A percentile compares a stretch with the other conserved stretches of the same genome.
These are phyloP conservation scores for Butorides virescens DNA, from an alignment of 2,113 vertebrate genomes.

Conservation along the genomic window DNA sequence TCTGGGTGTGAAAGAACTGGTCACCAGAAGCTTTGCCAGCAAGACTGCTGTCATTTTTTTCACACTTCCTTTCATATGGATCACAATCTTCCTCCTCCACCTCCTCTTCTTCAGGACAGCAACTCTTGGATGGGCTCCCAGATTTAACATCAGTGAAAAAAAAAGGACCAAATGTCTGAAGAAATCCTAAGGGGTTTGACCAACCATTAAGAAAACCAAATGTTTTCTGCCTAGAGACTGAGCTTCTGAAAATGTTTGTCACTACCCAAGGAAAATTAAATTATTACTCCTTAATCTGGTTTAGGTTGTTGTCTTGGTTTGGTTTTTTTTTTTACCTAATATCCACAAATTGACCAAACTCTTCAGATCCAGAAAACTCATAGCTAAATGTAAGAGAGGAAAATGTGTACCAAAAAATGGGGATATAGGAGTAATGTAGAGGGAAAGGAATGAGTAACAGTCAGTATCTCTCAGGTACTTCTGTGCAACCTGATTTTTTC, in stretches of 20 bases:
- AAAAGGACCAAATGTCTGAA: not conserved
- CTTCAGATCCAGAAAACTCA: not conserved
- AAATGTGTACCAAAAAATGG: not conserved
- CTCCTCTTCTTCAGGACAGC: not conserved
- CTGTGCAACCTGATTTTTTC: not conserved
- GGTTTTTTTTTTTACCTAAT: not conserved
- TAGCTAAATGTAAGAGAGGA: not conserved
- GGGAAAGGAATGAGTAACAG: not conserved
- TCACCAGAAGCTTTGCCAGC: slow-evolving; percentile 7
- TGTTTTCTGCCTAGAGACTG: not conserved
- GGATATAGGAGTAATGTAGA: not conserved
- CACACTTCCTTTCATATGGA: not conserved
- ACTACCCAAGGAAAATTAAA: not conserved
- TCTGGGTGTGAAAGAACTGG: not conserved
- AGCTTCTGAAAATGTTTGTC: not conserved
- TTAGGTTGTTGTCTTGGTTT: not conserved
- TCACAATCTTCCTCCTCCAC: not conserved
- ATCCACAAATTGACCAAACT: not conserved
- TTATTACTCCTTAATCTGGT: not conserved
- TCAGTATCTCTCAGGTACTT: not conserved
- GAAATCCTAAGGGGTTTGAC: not conserved
- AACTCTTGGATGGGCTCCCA: not conserved
- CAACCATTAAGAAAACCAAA: not conserved
- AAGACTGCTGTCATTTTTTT: not conserved
- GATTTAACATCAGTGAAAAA: not conserved